These are phyloP conservation scores for Clanis bilineata DNA, from an alignment of 2,888 invertebrate genomes.

Conservation along the genomic window DNA sequence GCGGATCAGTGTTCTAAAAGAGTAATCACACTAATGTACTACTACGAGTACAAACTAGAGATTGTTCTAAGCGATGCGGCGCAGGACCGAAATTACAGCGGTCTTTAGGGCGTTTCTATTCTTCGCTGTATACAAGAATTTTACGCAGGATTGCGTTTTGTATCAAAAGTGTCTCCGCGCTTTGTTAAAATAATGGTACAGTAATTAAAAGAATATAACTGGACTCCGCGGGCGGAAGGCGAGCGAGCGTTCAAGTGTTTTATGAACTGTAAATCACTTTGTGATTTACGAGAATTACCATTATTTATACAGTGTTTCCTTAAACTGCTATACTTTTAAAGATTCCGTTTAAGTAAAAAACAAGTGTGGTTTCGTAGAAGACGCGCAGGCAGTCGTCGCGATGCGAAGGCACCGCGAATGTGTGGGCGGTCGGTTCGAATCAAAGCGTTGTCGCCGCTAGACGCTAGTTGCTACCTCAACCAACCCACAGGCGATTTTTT, in stretches of 20 bases:
- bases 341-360: too few relatives aligned
- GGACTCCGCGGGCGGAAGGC: not conserved
- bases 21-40: conserved; percentile 17
- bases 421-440: not conserved
- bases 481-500: not conserved
- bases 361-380: conserved; percentile 3
- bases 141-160: not conserved
- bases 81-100: conserved; percentile 1
- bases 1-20: conserved; percentile 32
- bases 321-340: too few relatives aligned
- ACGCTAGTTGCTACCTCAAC: too few relatives aligned
- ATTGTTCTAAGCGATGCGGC: conserved; percentile 3
- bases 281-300: not conserved
- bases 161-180: not conserved
- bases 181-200: not conserved
- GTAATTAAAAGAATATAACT: not conserved
- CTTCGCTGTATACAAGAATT: not conserved
- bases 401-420: not conserved
- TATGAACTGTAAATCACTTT: not conserved
- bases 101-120: conserved; percentile 6
- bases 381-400: not conserved
- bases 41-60: not conserved
- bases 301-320: not conserved
- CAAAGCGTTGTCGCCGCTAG: not conserved
- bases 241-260: not conserved